Base-by-base conservation (phyloP, 1,140 invertebrate species). In the Drosophila rhopaloa region DNA sequence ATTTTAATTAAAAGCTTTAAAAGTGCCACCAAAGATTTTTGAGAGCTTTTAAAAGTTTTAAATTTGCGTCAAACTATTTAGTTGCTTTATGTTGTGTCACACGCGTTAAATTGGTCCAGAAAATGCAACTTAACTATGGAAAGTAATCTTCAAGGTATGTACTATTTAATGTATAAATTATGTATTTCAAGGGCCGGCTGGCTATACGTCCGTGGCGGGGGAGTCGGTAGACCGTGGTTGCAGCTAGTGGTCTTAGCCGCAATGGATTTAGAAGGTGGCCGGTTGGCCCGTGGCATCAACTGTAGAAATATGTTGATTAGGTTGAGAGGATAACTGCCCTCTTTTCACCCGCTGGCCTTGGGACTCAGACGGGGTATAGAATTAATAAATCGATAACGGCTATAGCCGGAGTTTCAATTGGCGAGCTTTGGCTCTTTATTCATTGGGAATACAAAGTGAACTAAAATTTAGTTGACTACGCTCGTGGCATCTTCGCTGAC, bases 1-100 rank as follows among this genome's bases (percentile, higher is more conserved):
- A 41, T 38, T 7, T 10, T 56, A 65, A 72, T 58, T 38, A 40
- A 57, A 72, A 48, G 41, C 7, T 40, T 40, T 40, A 40, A 66
- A 57, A 29, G 54, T 9, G 47, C 13, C 56, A 51, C 10, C 11
- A 51, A 57, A 71, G 9, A n/a, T 61, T 61, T 40, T 40, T 60
- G 48, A 16, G 35, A 50, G 43, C 35, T 62, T 70, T 70, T 48
- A 62, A 61, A 55, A 43, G 57, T 27, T 19, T 2, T 1, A 19
- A 19, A 19, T 19, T 19, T 2, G 19, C 19, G 19, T 2, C 19
- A 19, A 19, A 19, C 1, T 19, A 19, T 19, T 19, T 19, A 19
- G 19, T 19, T 19, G 19, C 19, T 19, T 19, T 19, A 19, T 19
- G 19, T 19, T 19, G 19, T 19, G 19, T 19, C 19, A 19, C 19